These are phyloP conservation scores for Hypselothyrea guttata DNA, from an alignment of 2,888 invertebrate species.

Conservation along the genomic window DNA sequence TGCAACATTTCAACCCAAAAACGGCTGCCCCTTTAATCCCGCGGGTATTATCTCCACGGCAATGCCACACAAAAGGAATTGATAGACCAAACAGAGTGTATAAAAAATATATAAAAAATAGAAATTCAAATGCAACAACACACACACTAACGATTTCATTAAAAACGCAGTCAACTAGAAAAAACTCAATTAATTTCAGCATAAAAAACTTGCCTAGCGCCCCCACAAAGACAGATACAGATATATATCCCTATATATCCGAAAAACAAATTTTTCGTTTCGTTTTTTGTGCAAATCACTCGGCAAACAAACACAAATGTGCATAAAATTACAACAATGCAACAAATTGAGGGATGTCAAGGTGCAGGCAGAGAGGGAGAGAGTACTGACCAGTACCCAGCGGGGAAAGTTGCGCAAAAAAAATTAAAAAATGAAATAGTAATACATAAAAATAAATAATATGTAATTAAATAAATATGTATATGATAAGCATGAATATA, in stretches of 20 bases:
- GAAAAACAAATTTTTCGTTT: constrained; percentile 69
- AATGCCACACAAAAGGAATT: constrained; percentile 40
- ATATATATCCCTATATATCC: constrained; percentile 11
- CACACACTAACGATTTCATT: constrained; percentile 76
- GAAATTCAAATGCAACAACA: constrained; percentile 35
- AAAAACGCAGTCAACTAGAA: constrained; percentile 76
- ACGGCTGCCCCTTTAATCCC: constrained; percentile 30
- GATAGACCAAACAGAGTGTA: constrained; percentile 28
- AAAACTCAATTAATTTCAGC: constrained; percentile 77
- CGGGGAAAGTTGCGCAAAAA: too few relatives aligned
- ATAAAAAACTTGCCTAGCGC: constrained; percentile 56
- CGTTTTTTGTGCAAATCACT: constrained; percentile 72
- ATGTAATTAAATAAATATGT: too few relatives aligned
- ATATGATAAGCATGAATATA: too few relatives aligned
- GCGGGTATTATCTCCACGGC: constrained; percentile 69
- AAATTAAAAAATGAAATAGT: too few relatives aligned
- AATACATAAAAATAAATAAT: too few relatives aligned
- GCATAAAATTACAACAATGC: constrained; percentile 76
- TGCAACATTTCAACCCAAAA: constrained; percentile 35
- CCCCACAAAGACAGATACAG: constrained; percentile 17
- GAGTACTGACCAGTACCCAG: constrained; percentile 15
- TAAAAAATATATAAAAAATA: constrained; percentile 20
- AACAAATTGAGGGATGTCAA: constrained; percentile 72
- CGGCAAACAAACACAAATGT: constrained; percentile 76
- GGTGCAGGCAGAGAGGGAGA: constrained; percentile 21